Percentiles rank a stretch among this genome's conserved stretches.
These are phyloP conservation scores for Pelmatolapia mariae DNA, from an alignment of 2,113 vertebrate genomes.

Conservation along the genomic window DNA sequence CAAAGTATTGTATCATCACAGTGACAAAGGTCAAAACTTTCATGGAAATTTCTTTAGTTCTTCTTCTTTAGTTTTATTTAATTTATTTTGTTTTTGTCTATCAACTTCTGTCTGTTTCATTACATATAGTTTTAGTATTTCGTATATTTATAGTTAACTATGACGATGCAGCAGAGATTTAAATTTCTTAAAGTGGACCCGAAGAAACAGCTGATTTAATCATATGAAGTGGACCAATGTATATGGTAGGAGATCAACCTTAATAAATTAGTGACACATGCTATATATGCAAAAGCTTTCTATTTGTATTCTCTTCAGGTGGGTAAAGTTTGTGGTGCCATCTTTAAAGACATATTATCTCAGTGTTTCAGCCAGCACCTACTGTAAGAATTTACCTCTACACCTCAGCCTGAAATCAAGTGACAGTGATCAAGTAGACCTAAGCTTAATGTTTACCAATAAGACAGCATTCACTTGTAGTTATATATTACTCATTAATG, in stretches of 20 bases:
- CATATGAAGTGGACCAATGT: not conserved
- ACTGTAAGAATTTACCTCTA: not conserved
- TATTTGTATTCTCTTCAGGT: not conserved
- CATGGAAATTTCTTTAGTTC: not conserved
- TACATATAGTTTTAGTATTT: not conserved
- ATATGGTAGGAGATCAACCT: not conserved
- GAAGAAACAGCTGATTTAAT: not conserved
- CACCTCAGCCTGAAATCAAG: not conserved
- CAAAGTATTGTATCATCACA: not conserved
- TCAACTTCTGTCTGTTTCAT: not conserved
- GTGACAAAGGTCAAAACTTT: not conserved
- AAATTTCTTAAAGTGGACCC: not conserved
- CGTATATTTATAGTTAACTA: not conserved
- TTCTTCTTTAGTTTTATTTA: not conserved
- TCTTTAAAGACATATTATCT: not conserved
- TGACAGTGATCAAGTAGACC: conserved; percentile 1
- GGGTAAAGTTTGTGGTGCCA: not conserved
- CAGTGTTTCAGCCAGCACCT: not conserved
- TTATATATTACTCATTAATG: conserved; percentile 39
- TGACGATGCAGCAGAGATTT: not conserved
- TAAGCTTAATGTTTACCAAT: conserved; percentile 45
- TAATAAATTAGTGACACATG: not conserved
- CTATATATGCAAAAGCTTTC: not conserved
- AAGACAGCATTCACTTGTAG: not conserved
- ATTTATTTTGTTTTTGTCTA: not conserved